Conservation (phyloP, 2,797 vertebrate species). For the Sitta carolinensis region DNA sequence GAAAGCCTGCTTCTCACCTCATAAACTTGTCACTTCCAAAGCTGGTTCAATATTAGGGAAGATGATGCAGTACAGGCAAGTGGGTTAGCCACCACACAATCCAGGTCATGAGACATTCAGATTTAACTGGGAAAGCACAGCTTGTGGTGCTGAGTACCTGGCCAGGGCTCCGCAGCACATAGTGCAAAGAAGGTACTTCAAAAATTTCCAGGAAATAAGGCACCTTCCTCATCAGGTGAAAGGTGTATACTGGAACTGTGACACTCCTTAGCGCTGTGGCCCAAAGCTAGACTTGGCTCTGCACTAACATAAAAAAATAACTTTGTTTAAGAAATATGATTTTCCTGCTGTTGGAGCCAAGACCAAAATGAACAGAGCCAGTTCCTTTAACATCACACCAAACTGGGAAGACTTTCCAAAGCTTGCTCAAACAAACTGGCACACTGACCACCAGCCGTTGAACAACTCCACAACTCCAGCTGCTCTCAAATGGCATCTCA, state of each 20-base stretch:
- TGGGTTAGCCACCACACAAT: rapidly evolving
- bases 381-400: background rate
- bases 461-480: background rate
- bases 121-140: background rate
- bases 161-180: background rate
- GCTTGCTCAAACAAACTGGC: background rate
- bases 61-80: background rate
- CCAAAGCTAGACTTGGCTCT: background rate
- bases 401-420: background rate
- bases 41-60: background rate
- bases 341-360: background rate
- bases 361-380: background rate
- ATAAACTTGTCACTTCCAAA: background rate
- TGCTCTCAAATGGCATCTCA: background rate
- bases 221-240: background rate
- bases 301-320: background rate
- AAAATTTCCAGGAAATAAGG: background rate
- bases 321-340: background rate
- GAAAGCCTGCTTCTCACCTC: background rate
- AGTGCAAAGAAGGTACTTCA: background rate
- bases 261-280: background rate
- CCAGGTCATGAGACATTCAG: rapidly evolving
- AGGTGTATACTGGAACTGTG: background rate
- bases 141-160: background rate
- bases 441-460: rapidly evolving